A percentile compares a stretch with the other conserved stretches of the same genome.
Evolutionary conservation across 2,113 vertebrate genomes (phyloP).

Genomic region (Proteles cristata): DNA sequence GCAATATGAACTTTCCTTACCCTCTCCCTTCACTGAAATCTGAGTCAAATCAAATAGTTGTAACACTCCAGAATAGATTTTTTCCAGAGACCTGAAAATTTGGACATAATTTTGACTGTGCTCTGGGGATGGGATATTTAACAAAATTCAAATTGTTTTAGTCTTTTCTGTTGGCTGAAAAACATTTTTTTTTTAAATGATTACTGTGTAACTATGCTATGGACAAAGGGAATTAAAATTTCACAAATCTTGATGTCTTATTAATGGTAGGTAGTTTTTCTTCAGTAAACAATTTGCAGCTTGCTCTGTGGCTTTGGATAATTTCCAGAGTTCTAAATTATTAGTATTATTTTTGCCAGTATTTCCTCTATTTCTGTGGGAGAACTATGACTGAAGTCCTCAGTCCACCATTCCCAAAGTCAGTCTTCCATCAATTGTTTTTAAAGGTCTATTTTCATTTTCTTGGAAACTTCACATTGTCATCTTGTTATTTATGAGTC

Average conservation of each 20-base stretch:
- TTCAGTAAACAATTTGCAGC: neutral
- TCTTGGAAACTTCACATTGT: neutral
- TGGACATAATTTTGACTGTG: neutral
- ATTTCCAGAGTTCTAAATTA: neutral
- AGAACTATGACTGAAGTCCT: neutral
- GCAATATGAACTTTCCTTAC: neutral
- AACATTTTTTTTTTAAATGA: neutral
- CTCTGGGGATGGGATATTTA: neutral
- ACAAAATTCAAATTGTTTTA: neutral
- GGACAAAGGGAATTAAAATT: neutral
- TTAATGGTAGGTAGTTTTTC: neutral
- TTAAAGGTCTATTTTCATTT: neutral
- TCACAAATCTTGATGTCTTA: neutral
- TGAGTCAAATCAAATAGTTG: neutral
- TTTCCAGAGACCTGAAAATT: neutral
- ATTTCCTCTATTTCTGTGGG: neutral
- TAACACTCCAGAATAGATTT: neutral
- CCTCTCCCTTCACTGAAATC: neutral
- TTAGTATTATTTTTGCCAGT: neutral
- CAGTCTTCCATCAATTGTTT: neutral
- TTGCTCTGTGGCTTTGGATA: neutral
- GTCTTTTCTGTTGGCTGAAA: neutral
- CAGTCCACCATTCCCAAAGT: neutral
- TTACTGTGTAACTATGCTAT: neutral
- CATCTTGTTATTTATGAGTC: neutral